Base-by-base conservation (phyloP, 2,797 vertebrate species). In the Sorex maritimensis region DNA sequence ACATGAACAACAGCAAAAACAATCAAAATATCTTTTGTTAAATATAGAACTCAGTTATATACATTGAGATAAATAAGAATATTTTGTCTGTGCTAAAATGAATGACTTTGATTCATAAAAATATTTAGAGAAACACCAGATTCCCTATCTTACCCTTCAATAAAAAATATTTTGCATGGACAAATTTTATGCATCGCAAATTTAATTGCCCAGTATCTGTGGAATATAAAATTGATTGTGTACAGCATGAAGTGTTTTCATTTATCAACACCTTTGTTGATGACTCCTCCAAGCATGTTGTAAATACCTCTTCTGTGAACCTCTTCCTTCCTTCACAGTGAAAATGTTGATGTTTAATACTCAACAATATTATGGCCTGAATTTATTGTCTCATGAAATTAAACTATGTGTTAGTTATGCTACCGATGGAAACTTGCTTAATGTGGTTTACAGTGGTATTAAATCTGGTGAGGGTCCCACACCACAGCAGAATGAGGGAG, bases 331-430 rank as follows among this genome's bases (percentile, higher is more conserved):
- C 67, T 75, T 55, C 87, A 55, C 71, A 93, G 30, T 91, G 92
- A 95, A 96, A 97, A 73, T 95, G 41, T 88, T 14, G 0, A 26
- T 94, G 86, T 44, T 68, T 90, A 89, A 94, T 95, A 92, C 83
- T 92, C 41, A 46, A 69, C 58, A 86, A n/a, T 55, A 41, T 94
- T 97, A 95, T 85, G 85, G 85, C 91, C 88, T 89, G 17, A 96
- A 95, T 94, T 98, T 97, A 96, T 94, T 92, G 89, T 61, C 93
- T 94, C 91, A 26, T 97, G 97, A 97, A 97, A 74, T 91, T 93
- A 95, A 96, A 95, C 94, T 95, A 61, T 82, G 44, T 75, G 77
- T 97, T 97, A 95, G 17, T 90, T 65, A 21, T 81, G 77, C 81
- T 94, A 73, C 92, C 94, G 72, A 95, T 77, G 86, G 52, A 92